These are phyloP conservation scores for Nematostella vectensis DNA, from an alignment of 92 coral and sea anemone species.

Conservation along the genomic window DNA sequence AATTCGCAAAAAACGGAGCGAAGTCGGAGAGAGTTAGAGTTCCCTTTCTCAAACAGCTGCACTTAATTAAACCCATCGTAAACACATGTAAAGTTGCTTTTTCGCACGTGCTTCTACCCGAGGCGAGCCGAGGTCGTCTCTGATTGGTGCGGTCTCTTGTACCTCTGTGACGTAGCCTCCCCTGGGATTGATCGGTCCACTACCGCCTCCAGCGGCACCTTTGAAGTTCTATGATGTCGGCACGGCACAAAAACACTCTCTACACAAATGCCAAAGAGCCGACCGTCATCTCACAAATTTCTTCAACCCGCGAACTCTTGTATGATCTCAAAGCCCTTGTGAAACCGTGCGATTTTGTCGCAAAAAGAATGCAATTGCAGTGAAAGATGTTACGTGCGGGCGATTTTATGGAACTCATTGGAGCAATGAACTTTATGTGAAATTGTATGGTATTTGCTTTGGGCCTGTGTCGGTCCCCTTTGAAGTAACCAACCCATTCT, in stretches of 20 bases:
- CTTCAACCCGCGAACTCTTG: slow-evolving; percentile 42
- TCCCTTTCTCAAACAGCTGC: slow-evolving; percentile 87
- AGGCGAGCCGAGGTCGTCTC: slow-evolving; percentile 39
- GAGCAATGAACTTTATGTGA: slow-evolving; percentile 89
- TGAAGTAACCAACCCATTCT: slow-evolving; percentile 95
- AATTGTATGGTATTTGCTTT: slow-evolving; percentile 99
- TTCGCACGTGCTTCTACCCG: slow-evolving; percentile 97
- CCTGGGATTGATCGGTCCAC: slow-evolving; percentile 91
- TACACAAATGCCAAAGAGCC: slow-evolving; percentile 88
- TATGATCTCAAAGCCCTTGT: slow-evolving; percentile 12
- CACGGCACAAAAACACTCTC: slow-evolving; percentile 92
- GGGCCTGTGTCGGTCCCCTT: slow-evolving; percentile 88
- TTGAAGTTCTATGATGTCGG: slow-evolving; percentile 85
- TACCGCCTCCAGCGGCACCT: slow-evolving; percentile 99
- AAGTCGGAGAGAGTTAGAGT: slow-evolving; percentile 49
- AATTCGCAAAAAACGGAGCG: slow-evolving; percentile 44
- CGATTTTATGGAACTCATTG: slow-evolving; percentile 71
- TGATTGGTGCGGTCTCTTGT: slow-evolving; percentile 98
- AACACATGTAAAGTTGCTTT: slow-evolving; percentile 92
- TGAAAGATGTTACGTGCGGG: not conserved
- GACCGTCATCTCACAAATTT: slow-evolving; percentile 47
- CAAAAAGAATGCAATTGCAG: no score
- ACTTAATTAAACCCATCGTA: slow-evolving; percentile 96
- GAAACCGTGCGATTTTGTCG: slow-evolving; percentile 11
- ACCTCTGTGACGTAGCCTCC: slow-evolving; percentile 96